Base-by-base conservation (phyloP, 2,113 vertebrate genomes). In the Triplophysa siluroides region DNA sequence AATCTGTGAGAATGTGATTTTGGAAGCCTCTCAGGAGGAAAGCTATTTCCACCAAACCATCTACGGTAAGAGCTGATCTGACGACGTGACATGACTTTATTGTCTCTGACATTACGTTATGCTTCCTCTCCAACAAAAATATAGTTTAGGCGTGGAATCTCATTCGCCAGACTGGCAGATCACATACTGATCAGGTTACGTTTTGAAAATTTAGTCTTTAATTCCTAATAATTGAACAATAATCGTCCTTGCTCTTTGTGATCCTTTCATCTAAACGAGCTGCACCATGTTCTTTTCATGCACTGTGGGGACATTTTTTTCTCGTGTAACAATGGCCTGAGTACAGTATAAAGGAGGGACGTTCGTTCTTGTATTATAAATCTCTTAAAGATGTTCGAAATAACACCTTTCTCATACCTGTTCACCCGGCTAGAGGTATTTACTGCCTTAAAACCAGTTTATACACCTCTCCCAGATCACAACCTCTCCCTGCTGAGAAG, bases 361-460 rank as follows among this genome's bases (percentile, higher is more conserved):
- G 21, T 63, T 18, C 47, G 11, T 6, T 23, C 10, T n/a, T n/a
- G n/a, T n/a, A n/a, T n/a, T n/a, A n/a, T n/a, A n/a, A n/a, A n/a
- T n/a, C n/a, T n/a, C n/a, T 58, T 19, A 33, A 60, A 38, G 13
- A 41, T 21, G 18, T 5, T 62, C 18, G 2, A 21, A 8, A 10
- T 21, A 68, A 85, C 69, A 71, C 54, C 75, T 13, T 10, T 18
- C n/a, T 62, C 54, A 61, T 26, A 80, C 85, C 45, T 84, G 82
- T 60, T 67, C 50, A 11, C 71, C 79, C 81, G 45, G 26, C 29
- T 88, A 78, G 71, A 77, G 63, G 81, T 82, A 85, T 83, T 83
- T 76, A 74, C 78, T 67, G 75, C 74, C 77, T 83, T 77, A 73
- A 85, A 83, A 91, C 86, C 88, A 87, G 89, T 89, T 88, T 86